phyloP scores from a whole-genome alignment of 2,113 vertebrate species.

The Cephalopterus ornatus region DNA sequence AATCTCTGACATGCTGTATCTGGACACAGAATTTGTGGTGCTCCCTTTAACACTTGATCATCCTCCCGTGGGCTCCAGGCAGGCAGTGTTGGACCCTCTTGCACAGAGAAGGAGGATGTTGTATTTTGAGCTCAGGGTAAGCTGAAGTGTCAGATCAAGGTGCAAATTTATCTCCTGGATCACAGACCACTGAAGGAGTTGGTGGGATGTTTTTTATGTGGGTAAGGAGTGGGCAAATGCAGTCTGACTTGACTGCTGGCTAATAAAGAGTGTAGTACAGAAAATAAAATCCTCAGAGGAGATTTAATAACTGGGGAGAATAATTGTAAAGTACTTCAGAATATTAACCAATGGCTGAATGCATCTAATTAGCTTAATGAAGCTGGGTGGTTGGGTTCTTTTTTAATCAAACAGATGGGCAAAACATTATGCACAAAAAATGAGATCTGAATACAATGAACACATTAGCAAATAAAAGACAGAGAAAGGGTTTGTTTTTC shows the following conservation, averaged over 20 bases:
- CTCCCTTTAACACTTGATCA: background rate
- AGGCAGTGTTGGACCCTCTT: background rate
- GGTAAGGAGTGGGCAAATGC: background rate
- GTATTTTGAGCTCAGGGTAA: background rate
- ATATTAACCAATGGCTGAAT: slow-evolving; percentile 52
- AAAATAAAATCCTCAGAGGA: background rate
- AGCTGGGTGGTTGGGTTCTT: slow-evolving; percentile 31
- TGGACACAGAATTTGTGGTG: background rate
- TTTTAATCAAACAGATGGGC: slow-evolving; percentile 54
- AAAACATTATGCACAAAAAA: slow-evolving; percentile 42
- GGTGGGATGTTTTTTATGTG: background rate
- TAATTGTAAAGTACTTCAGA: slow-evolving; percentile 50
- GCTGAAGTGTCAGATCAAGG: background rate
- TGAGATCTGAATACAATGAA: slow-evolving; percentile 38
- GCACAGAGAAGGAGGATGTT: background rate
- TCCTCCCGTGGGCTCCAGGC: background rate
- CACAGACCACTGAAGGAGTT: background rate
- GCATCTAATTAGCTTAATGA: slow-evolving; percentile 35
- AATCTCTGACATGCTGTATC: too few relatives aligned
- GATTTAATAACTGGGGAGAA: slow-evolving; percentile 30
- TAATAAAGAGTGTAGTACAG: background rate
- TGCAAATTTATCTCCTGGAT: background rate
- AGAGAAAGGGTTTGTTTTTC: slow-evolving; percentile 31
- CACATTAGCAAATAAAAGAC: slow-evolving; percentile 2
- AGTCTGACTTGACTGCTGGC: background rate